phyloP scores from a whole-genome alignment of 1,140 invertebrate species.

The Lepidurus apus region DNA sequence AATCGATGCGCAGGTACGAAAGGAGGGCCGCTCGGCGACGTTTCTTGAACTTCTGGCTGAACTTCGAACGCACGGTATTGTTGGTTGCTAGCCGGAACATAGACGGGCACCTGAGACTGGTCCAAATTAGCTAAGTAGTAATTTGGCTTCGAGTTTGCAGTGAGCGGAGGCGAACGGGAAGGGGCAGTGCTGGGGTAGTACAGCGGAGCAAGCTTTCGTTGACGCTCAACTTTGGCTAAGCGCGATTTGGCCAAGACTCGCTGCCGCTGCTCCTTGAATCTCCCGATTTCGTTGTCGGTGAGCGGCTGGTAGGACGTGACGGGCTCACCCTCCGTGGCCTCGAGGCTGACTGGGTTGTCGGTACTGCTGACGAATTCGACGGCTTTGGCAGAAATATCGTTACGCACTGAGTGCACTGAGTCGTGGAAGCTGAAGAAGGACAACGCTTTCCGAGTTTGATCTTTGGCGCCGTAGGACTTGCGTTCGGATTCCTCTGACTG shows the following conservation, averaged over 20 bases:
- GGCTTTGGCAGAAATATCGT: background rate
- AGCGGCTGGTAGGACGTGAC: background rate
- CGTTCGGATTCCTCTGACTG: background rate
- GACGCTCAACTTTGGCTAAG: background rate
- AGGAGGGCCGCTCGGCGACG: background rate
- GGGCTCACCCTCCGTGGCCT: background rate
- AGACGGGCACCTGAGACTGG: background rate
- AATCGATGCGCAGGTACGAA: slow-evolving; percentile 32
- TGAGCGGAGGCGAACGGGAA: background rate
- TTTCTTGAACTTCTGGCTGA: background rate
- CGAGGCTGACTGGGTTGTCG: background rate
- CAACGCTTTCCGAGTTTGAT: background rate
- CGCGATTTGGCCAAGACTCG: background rate
- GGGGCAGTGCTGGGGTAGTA: slow-evolving; percentile 4
- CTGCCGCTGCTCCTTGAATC: background rate
- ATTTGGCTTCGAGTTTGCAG: background rate
- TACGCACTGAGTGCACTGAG: background rate
- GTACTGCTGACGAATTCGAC: background rate
- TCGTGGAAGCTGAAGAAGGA: background rate
- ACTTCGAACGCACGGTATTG: slow-evolving; percentile 1
- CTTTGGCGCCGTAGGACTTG: slow-evolving; percentile 7
- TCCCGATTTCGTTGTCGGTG: background rate
- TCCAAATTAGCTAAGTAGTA: background rate
- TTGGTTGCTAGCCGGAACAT: background rate
- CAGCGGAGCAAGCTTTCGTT: background rate